These are phyloP conservation scores for Nesoenas mayeri DNA, from an alignment of 2,113 vertebrate species.

Conservation along the genomic window DNA sequence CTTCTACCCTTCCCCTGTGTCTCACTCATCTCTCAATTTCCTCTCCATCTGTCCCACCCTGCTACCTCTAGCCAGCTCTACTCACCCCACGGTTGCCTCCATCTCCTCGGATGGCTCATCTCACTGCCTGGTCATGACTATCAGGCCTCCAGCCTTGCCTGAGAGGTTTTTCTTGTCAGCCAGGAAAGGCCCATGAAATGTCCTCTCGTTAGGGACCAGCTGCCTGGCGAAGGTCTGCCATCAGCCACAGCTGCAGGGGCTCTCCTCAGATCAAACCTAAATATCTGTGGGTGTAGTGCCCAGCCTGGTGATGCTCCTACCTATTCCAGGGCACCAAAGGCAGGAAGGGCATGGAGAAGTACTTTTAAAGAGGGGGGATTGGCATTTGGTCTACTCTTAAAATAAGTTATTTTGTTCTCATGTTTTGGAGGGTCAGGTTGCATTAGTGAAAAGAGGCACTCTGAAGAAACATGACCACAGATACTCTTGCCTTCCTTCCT, in stretches of 20 bases:
- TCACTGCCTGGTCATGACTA: background rate
- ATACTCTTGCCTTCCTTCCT: background rate
- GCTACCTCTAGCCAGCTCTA: background rate
- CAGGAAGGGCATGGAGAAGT: background rate
- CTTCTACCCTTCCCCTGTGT: background rate
- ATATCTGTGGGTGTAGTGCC: background rate
- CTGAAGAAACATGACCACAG: background rate
- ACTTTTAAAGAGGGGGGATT: background rate
- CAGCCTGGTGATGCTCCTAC: background rate
- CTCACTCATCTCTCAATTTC: background rate
- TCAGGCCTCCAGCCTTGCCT: background rate
- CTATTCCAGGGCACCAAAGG: background rate
- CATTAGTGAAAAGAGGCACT: background rate
- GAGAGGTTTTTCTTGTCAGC: background rate
- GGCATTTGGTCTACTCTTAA: background rate
- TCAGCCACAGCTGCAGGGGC: background rate
- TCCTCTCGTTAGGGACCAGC: background rate
- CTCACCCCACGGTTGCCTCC: accelerated
- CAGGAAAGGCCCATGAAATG: background rate
- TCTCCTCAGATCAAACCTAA: background rate
- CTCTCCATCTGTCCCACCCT: background rate
- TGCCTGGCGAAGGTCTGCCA: background rate
- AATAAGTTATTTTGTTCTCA: background rate
- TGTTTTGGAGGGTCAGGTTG: background rate
- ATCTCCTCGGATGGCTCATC: accelerated